A percentile compares a stretch with the other conserved stretches of the same genome.
phyloP scores from a whole-genome alignment of 2,888 invertebrate species.

The Coleophora flavipennella region DNA sequence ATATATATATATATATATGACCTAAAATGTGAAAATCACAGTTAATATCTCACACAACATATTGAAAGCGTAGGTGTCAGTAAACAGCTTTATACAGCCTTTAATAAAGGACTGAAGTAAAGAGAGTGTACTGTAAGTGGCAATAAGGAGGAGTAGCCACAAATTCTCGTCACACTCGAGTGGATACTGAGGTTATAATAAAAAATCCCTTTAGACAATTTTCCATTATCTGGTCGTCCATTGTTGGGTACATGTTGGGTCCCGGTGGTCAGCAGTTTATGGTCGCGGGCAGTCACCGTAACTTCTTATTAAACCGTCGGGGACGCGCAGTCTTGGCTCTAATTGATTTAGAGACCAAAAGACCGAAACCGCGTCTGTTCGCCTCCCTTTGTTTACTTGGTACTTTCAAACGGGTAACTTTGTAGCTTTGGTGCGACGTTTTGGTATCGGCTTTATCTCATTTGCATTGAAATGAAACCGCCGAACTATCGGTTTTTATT shows the following conservation, averaged over 20 bases:
- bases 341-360: conserved; percentile 60
- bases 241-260: conserved; percentile 51
- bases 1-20: no score
- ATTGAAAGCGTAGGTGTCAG: no score
- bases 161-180: conserved; percentile 48
- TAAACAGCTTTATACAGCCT: conserved; percentile 8
- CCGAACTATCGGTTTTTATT: neutral
- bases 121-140: conserved; percentile 22
- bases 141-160: conserved; percentile 42
- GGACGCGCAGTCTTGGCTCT: conserved; percentile 47
- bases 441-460: conserved; percentile 8
- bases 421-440: conserved; percentile 19
- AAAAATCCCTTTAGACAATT: conserved; percentile 64
- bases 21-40: no score
- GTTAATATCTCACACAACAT: no score
- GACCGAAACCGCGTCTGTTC: conserved; percentile 39
- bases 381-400: conserved; percentile 18
- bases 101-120: conserved; percentile 15
- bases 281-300: conserved; percentile 47
- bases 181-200: conserved; percentile 56
- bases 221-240: conserved; percentile 62
- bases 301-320: conserved; percentile 63
- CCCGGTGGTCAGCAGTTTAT: conserved; percentile 59
- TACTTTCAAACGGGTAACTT: conserved; percentile 26
- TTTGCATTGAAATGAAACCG: conserved; percentile 9